Evolutionary conservation across 2,113 vertebrate genomes (phyloP).

Genomic region (Pao palembangensis): DNA sequence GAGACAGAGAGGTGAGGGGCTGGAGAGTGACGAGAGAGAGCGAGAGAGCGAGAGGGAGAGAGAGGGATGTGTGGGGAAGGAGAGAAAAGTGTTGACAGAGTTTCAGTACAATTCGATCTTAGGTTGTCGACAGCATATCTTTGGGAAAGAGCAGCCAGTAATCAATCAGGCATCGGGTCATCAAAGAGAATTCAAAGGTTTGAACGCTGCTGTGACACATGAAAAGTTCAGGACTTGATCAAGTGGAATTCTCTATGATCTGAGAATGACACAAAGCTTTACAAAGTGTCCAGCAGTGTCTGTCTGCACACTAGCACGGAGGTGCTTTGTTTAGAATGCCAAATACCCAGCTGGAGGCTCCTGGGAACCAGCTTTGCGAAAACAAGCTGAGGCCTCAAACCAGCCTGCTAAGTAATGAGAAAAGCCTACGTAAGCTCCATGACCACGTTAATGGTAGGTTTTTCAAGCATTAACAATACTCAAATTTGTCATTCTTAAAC

Average conservation of each 20-base stretch:
- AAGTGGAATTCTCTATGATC: conserved; percentile 20
- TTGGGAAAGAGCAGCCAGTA: not conserved
- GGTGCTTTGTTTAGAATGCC: conserved; percentile 16
- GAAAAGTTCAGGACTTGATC: conserved; percentile 19
- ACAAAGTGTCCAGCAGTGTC: conserved; percentile 19
- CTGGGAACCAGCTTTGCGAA: not conserved
- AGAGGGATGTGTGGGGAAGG: not conserved
- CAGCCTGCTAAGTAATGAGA: not conserved
- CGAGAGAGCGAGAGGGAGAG: not conserved
- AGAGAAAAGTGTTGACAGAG: not conserved
- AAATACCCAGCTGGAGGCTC: conserved; percentile 40
- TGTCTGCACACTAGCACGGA: conserved; percentile 22
- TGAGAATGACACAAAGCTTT: conserved; percentile 13
- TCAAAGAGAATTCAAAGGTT: not conserved
- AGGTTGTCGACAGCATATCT: not conserved
- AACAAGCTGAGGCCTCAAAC: not conserved
- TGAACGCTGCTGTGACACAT: not conserved
- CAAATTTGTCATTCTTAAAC: too few species aligned
- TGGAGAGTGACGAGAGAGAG: conserved; percentile 43
- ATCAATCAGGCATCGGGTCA: conserved; percentile 13
- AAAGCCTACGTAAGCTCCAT: too few species aligned
- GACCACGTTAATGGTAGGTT: too few species aligned
- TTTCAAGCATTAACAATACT: too few species aligned
- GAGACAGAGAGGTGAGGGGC: conserved; percentile 91
- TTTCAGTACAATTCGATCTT: not conserved